Base-by-base conservation (phyloP, 2,113 vertebrate species). In the Hippoglossus stenolepis region DNA sequence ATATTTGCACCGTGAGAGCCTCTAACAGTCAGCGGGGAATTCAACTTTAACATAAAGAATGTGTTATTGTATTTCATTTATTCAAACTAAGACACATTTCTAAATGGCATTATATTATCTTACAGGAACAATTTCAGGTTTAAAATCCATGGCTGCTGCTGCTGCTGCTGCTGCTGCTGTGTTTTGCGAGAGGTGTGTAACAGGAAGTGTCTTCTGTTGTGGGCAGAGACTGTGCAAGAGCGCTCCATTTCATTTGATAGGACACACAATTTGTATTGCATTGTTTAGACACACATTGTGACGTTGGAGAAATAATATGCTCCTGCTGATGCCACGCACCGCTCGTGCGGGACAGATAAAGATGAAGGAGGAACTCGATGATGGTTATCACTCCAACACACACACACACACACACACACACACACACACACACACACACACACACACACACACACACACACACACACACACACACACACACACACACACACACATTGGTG, bases 341-440 rank as follows among this genome's bases (percentile, higher is more conserved):
- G 54, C 80, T 84, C 72, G 76, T 71, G 66, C 70, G 77, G 53
- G 56, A 79, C 70, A 77, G 85, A 90, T 84, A 89, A 86, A 90
- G 74, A 90, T 89, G 86, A 89, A 80, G 75, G 70, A 88, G 68
- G 23, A 79, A 70, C 80, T 62, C 49, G 53, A 58, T n/a, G 80
- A 85, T 89, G 83, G 65, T 62, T 87, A 88, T 90, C 82, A 64
- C 70, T 31, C n/a, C 31, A 56, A 62, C 73, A 58, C 73, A 75
- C 72, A 26, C 74, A 53, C 64, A 61, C 18, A 23, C 26, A 53
- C 47, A 65, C 72, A 45, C 61, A 45, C 63, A 43, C 28, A 31
- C 28, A 31, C 28, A 31, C 61, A 47, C 63, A 43, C 31, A 31
- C 57, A 70, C 59, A 60, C 28, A 31, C 61, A 47, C 63, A 43